phyloP scores from a whole-genome alignment of 2,113 vertebrate species.

The Bufo gargarizans region DNA sequence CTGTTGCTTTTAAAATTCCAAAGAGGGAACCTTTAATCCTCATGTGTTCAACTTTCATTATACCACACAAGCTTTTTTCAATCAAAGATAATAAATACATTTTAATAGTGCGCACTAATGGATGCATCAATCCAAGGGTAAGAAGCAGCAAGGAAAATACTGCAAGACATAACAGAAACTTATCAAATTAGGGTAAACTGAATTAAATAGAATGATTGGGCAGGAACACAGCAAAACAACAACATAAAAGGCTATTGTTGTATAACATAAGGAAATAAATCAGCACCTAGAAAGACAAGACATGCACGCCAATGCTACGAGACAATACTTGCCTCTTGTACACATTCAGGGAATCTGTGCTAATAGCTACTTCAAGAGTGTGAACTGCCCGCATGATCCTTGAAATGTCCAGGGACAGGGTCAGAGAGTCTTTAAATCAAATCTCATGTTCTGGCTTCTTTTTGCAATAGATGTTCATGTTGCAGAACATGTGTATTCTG shows the following conservation, averaged over 20 bases:
- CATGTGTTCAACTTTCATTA: constrained; percentile 28
- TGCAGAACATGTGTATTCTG: constrained; percentile 41
- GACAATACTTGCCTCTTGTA: background rate
- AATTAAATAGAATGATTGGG: constrained; percentile 5
- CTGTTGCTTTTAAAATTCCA: constrained; percentile 50
- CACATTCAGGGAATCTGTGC: constrained; percentile 21
- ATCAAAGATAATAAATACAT: constrained; percentile 38
- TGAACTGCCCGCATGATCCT: constrained; percentile 38
- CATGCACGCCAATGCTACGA: background rate
- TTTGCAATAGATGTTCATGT: constrained; percentile 45
- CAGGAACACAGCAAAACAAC: background rate
- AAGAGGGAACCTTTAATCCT: constrained; percentile 41
- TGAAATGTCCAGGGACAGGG: constrained; percentile 50
- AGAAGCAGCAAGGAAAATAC: constrained; percentile 1
- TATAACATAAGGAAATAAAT: background rate
- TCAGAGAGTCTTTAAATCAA: constrained; percentile 50
- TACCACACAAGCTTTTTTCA: background rate
- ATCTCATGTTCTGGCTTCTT: constrained; percentile 28
- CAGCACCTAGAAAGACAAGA: background rate
- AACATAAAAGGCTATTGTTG: background rate
- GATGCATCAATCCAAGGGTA: constrained; percentile 8
- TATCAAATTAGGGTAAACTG: constrained; percentile 7
- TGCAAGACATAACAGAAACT: constrained; percentile 14
- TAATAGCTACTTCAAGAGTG: constrained; percentile 46
- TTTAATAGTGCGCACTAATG: constrained; percentile 49